These are phyloP conservation scores for Egretta garzetta DNA, from an alignment of 2,113 vertebrate genomes.

Conservation along the genomic window DNA sequence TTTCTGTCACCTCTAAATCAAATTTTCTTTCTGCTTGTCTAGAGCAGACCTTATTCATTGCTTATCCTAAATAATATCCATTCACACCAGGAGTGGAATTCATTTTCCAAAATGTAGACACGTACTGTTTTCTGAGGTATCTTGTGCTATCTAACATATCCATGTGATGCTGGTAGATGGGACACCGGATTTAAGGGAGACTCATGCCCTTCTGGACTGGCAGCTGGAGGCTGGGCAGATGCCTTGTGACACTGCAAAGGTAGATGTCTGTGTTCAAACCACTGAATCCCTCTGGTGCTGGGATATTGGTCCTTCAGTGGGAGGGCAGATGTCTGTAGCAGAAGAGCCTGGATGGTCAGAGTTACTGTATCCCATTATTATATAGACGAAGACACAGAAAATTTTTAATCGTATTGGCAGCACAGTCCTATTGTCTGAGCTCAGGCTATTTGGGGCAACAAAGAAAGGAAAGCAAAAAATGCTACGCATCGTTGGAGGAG, in stretches of 20 bases:
- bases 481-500: neutral
- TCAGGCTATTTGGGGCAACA: neutral
- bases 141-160: neutral
- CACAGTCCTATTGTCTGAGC: neutral
- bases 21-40: neutral
- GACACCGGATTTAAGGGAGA: neutral
- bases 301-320: neutral
- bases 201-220: neutral
- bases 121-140: neutral
- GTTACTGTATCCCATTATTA: neutral
- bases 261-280: neutral
- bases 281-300: neutral
- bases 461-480: neutral
- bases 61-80: neutral
- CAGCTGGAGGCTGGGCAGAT: neutral
- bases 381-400: neutral
- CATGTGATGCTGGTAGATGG: neutral
- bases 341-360: neutral
- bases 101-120: neutral
- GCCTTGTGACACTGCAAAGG: neutral
- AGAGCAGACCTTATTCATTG: neutral
- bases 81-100: neutral
- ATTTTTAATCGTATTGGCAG: neutral
- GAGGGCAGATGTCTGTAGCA: neutral
- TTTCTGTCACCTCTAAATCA: neutral